A percentile compares a stretch with the other conserved stretches of the same genome.
Conservation (phyloP, 2,113 vertebrate species). For the Picathartes gymnocephalus region DNA sequence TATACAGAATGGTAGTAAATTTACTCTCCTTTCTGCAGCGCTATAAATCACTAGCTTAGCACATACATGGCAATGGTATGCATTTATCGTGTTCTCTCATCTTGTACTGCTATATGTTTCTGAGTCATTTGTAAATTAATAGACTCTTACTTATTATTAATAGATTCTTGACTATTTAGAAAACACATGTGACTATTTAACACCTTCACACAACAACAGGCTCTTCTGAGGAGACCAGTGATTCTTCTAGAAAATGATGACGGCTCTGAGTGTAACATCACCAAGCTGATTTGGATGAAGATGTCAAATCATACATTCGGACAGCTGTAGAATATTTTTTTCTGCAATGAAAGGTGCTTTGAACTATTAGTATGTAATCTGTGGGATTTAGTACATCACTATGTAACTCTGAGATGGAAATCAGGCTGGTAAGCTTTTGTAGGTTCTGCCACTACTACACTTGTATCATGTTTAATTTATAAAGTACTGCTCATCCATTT, state of each 20-base stretch:
- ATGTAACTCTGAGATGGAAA: not conserved
- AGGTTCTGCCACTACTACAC: not conserved
- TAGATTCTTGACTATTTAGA: not conserved
- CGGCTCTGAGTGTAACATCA: not conserved
- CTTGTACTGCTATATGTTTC: not conserved
- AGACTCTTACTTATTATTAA: not conserved
- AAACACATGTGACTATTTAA: not conserved
- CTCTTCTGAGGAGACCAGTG: not conserved
- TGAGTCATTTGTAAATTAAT: not conserved
- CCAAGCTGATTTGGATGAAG: not conserved
- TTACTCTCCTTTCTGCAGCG: not conserved
- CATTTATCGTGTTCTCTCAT: not conserved
- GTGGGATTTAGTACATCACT: not conserved
- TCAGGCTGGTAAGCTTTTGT: not conserved
- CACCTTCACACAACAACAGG: not conserved
- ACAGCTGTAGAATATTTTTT: not conserved
- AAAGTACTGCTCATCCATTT: not conserved
- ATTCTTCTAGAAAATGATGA: not conserved
- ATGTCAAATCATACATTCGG: not conserved
- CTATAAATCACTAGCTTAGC: not conserved
- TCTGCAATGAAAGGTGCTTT: not conserved
- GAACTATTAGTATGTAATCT: not conserved
- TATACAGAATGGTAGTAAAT: not conserved
- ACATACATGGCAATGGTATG: not conserved
- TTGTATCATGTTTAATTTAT: not conserved